Base-by-base conservation (phyloP, 2,888 invertebrate species). In the Apantesis nais region DNA sequence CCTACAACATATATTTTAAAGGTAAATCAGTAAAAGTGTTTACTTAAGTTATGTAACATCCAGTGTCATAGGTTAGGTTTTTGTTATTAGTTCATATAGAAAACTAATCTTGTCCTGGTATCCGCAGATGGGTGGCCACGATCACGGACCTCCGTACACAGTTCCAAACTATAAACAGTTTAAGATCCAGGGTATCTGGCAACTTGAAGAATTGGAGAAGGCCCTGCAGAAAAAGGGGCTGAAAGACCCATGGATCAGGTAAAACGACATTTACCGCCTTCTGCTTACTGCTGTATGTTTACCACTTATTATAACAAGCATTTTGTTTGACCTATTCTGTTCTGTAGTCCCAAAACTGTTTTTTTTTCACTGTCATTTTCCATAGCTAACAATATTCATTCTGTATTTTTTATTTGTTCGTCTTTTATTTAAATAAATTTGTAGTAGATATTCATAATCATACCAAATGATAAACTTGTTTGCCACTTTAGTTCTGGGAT, bases 201-300 rank as follows among this genome's bases (percentile, higher is more conserved):
- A 97, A 82, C 90, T 98, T 65, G 88, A 96, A 75, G 92, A 95
- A 79, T 94, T 97, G 0, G 95, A 97, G 88, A 92, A 95, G 74
- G 96, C 96, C 0, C 94, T 98, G 25, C 97, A 96, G 0, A 92
- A 96, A 58, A 96, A 96, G 84, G 98, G 98, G 8, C 90, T 98
- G 2, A 96, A 96, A 74, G 98, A 98, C 90, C 98, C 98, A 0
- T 98, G 98, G 98, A 93, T 98, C 67, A 97, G 98, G 97, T 97
- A 85, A 74, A 19, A 4, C 25, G 25, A n/a, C 9, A 37, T 29
- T 37, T 4, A 14, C 19, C 1, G 16, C n/a, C 8, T 25, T 37
- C 14, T 25, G 29, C 25, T 55, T 55, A 25, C 12, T 55, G 12
- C 14, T 16, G 9, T 14, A 5, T 41, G n/a, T 34, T 34, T 34